Percentiles rank a stretch among this genome's conserved stretches.
Evolutionary conservation across 1,140 invertebrate genomes (phyloP).

Genomic region (Bilobella aurantiaca): DNA sequence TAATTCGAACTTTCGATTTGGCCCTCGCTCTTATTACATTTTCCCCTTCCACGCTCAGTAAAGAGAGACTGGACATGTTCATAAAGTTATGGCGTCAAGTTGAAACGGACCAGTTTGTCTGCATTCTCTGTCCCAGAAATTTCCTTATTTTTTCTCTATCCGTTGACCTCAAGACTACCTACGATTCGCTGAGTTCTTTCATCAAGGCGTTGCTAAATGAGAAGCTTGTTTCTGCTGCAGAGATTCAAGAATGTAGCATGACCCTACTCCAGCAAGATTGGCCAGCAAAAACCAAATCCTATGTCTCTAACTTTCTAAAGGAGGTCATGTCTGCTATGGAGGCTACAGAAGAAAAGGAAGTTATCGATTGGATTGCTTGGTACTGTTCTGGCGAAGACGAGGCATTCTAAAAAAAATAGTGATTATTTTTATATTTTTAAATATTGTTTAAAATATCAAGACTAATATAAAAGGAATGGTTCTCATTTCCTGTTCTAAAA

Average conservation of each 20-base stretch:
- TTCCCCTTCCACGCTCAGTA: slow-evolving; percentile 6
- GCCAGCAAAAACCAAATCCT: slow-evolving; percentile 35
- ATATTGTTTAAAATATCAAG: too few relatives aligned
- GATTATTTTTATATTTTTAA: not conserved
- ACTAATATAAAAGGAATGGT: too few relatives aligned
- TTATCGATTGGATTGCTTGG: slow-evolving; percentile 32
- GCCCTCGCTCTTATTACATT: slow-evolving; percentile 16
- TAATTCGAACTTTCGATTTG: slow-evolving; percentile 10
- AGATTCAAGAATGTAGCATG: slow-evolving; percentile 42
- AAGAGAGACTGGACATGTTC: slow-evolving; percentile 33
- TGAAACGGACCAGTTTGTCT: slow-evolving; percentile 11
- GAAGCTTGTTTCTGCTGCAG: slow-evolving; percentile 39
- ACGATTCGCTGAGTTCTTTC: slow-evolving; percentile 19
- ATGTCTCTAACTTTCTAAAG: slow-evolving; percentile 20
- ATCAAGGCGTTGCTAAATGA: slow-evolving; percentile 33
- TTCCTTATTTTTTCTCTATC: slow-evolving; percentile 41
- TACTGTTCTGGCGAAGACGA: slow-evolving; percentile 13
- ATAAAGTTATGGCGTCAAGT: slow-evolving; percentile 40
- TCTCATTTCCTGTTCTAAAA: too few relatives aligned
- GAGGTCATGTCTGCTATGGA: not conserved
- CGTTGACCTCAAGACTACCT: slow-evolving; percentile 13
- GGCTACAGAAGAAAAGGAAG: slow-evolving; percentile 20
- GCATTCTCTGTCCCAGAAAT: slow-evolving; percentile 42
- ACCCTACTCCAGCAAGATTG: slow-evolving; percentile 43
- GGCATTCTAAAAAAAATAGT: not conserved